phyloP scores from a whole-genome alignment of 1,140 invertebrate species.

The Nilaparvata lugens region DNA sequence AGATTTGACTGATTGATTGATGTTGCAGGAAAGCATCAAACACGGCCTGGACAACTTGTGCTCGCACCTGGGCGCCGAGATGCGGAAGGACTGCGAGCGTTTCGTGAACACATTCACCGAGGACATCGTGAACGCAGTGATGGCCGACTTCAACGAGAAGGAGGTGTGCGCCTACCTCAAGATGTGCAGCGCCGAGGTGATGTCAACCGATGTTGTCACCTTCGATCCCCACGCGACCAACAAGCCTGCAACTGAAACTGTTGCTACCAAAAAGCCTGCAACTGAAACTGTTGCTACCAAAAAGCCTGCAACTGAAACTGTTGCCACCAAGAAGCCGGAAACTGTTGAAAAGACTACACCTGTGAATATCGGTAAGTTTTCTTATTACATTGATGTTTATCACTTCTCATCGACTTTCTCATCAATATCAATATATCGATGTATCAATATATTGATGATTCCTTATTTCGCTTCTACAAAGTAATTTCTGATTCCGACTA shows the following conservation, averaged over 20 bases:
- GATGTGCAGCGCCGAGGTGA: slow-evolving; percentile 40
- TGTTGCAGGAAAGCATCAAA: slow-evolving; percentile 56
- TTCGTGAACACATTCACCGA: slow-evolving; percentile 69
- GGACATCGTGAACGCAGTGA: slow-evolving; percentile 63
- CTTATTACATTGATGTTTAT: too few relatives aligned
- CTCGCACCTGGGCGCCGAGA: slow-evolving; percentile 48
- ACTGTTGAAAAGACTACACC: too few relatives aligned
- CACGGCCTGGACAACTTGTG: slow-evolving; percentile 63
- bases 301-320: not conserved
- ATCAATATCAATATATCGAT: too few relatives aligned
- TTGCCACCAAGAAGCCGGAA: not conserved
- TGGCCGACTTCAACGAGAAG: slow-evolving; percentile 64
- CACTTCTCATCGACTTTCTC: too few relatives aligned
- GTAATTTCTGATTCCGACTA: too few relatives aligned
- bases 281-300: too few relatives aligned
- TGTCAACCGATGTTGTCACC: too few relatives aligned
- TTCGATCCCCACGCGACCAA: too few relatives aligned
- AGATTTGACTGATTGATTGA: too few relatives aligned
- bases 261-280: not conserved
- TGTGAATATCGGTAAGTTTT: too few relatives aligned
- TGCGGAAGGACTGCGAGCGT: slow-evolving; percentile 55
- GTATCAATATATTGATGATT: too few relatives aligned
- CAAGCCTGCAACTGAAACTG: not conserved
- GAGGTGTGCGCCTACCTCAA: slow-evolving; percentile 69
- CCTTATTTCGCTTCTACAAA: too few relatives aligned